Evolutionary conservation across 2,113 vertebrate genomes (phyloP), one percentile per base, ranked within the genome.

Genomic region (human): DNA sequence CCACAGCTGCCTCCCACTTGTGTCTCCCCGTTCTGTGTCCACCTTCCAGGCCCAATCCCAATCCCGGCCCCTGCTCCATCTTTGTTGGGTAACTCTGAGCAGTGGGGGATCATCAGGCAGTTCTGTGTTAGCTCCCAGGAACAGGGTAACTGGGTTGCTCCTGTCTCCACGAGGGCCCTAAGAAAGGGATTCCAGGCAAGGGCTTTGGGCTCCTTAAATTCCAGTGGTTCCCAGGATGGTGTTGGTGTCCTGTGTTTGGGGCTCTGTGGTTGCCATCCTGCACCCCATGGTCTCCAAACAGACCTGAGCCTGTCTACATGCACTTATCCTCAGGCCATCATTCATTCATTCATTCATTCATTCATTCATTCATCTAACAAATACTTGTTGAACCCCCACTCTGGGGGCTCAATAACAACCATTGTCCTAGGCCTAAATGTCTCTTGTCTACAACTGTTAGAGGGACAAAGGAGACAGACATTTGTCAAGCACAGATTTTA

Each of bases 141-240:
- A 9, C 0, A 11, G 38, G 25, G 32, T 52, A 32, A 12, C 40
- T 27, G 6, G 6, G 14, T 22, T 17, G 40, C 23, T 27, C 32
- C 32, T 92, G 48, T 57, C 72, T 85, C 66, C 52, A 35, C 72
- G 66, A 79, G 18, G 66, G 12, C 18, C 43, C 81, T 86, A 20
- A 20, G 1, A 14, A 85, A 7, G 50, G 59, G 66, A 38, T n/a
- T 45, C 66, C 11, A 45, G 61, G 25, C 5, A 43, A 50, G 27
- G 9, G 12, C 81, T 85, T 14, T 32, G 64, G 45, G 35, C 18
- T 35, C 45, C 50, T 59, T 45, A 25, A 64, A 35, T 20, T 66
- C 45, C 38, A 8, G n/a, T 5, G 73, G 61, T 72, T 90, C n/a
- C 48, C 59, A 40, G 72, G 40, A 50, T 27, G 18, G 55, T 35